Percentiles rank a stretch among this genome's conserved stretches.
These are phyloP conservation scores for Papilio xuthus DNA, from an alignment of 1,140 invertebrate species.

Conservation along the genomic window DNA sequence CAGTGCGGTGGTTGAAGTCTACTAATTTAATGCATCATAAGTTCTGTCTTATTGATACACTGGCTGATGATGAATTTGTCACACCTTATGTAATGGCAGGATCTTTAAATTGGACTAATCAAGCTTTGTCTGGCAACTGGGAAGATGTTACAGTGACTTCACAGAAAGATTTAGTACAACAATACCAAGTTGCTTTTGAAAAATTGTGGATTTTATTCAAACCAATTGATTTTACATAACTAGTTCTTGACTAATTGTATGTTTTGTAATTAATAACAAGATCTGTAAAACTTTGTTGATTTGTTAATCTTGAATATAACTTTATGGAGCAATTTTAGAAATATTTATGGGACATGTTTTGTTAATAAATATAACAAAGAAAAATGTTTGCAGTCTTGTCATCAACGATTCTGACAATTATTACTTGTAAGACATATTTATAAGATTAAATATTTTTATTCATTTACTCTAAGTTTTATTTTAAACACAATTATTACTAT, in stretches of 20 bases:
- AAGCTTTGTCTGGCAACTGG: slow-evolving; percentile 70
- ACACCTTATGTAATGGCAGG: slow-evolving; percentile 63
- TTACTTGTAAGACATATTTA: background rate
- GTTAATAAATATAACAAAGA: background rate
- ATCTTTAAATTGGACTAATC: slow-evolving; percentile 76
- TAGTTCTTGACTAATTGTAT: background rate
- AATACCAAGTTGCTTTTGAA: slow-evolving; percentile 71
- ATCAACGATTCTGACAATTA: background rate
- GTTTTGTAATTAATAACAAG: background rate
- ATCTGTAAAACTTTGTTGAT: background rate
- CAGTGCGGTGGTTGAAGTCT: slow-evolving; percentile 74
- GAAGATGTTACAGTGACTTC: slow-evolving; percentile 72
- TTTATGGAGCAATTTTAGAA: background rate
- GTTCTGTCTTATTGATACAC: slow-evolving; percentile 67
- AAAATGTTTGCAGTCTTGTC: background rate
- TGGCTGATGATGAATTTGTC: slow-evolving; percentile 35
- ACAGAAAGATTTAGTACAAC: slow-evolving; percentile 58
- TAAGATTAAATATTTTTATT: slow-evolving; percentile 3
- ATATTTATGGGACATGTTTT: background rate
- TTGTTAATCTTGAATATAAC: background rate
- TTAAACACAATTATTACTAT: too few species aligned
- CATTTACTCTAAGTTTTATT: background rate
- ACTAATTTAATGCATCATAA: slow-evolving; percentile 75
- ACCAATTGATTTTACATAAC: slow-evolving; percentile 52
- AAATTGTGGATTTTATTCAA: slow-evolving; percentile 69